phyloP scores from a whole-genome alignment of 2,113 vertebrate species.

The Tympanuchus pallidicinctus region DNA sequence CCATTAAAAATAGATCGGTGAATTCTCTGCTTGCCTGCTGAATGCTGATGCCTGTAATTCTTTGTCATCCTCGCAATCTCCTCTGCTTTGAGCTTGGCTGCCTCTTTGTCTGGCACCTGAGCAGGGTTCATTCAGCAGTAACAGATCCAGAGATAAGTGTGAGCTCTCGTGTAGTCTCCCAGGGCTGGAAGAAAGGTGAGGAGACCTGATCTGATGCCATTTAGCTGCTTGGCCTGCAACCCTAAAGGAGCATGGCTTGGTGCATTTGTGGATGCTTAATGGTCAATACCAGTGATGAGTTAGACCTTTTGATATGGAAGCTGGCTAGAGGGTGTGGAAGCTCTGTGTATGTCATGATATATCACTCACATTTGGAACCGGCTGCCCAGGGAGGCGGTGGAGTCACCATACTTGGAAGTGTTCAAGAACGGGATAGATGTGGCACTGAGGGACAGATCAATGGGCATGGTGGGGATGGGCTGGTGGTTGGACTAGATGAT shows the following conservation, averaged over 20 bases:
- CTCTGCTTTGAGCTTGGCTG: slow-evolving; percentile 45
- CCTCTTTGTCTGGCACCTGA: slow-evolving; percentile 67
- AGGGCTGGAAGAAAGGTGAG: background rate
- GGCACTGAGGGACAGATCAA: no score
- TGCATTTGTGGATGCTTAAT: background rate
- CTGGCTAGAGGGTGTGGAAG: background rate
- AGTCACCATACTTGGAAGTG: no score
- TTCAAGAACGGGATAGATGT: no score
- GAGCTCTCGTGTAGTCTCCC: background rate
- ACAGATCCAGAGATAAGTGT: background rate
- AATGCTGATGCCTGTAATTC: slow-evolving; percentile 56
- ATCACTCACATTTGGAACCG: background rate
- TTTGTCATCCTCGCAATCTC: slow-evolving; percentile 45
- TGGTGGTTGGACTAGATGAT: no score
- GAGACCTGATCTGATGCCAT: background rate
- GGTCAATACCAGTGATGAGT: background rate
- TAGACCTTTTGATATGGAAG: background rate
- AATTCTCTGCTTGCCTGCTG: slow-evolving; percentile 18
- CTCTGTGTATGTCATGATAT: background rate
- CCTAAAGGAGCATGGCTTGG: background rate
- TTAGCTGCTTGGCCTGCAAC: background rate
- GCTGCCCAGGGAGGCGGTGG: no score
- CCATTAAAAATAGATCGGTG: slow-evolving; percentile 60
- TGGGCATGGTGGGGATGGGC: no score
- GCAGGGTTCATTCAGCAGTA: slow-evolving; percentile 61